Evolutionary conservation across 2,888 invertebrate genomes (phyloP).

Genomic region (Cancer borealis): DNA sequence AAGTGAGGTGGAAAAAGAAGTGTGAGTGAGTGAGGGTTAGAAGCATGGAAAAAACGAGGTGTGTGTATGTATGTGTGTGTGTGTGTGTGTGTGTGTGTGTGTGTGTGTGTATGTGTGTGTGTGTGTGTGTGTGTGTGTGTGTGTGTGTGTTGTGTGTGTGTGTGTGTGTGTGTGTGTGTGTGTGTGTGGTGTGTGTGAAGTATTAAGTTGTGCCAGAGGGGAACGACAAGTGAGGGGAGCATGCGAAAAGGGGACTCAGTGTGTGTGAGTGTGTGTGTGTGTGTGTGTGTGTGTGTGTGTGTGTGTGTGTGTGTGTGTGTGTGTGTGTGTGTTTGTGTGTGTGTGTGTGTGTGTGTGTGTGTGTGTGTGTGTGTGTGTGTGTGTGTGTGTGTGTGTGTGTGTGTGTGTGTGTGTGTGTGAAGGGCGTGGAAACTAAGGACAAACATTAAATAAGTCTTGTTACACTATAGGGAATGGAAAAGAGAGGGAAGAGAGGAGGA

Average conservation of each 20-base stretch:
- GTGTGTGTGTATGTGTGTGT: too few relatives aligned
- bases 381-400: not conserved
- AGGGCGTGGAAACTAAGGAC: not conserved
- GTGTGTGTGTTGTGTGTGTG: too few relatives aligned
- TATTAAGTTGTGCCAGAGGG: slow-evolving; percentile 8
- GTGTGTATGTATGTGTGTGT: too few relatives aligned
- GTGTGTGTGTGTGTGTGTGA: not conserved
- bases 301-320: not conserved
- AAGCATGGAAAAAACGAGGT: too few relatives aligned
- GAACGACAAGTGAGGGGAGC: not conserved
- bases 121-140: too few relatives aligned
- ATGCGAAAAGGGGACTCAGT: not conserved
- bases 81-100: too few relatives aligned
- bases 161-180: too few relatives aligned
- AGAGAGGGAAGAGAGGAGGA: not conserved
- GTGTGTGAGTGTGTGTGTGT: not conserved
- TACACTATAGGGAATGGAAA: not conserved
- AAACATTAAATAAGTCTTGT: too few relatives aligned
- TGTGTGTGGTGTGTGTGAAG: not conserved
- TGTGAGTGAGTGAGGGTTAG: too few relatives aligned
- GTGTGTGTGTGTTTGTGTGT: not conserved
- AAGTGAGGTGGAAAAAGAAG: too few relatives aligned
- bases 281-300: not conserved
- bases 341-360: not conserved
- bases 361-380: not conserved